Evolutionary conservation across 2,113 vertebrate genomes (phyloP).

Genomic region (Stigmatopora argus): DNA sequence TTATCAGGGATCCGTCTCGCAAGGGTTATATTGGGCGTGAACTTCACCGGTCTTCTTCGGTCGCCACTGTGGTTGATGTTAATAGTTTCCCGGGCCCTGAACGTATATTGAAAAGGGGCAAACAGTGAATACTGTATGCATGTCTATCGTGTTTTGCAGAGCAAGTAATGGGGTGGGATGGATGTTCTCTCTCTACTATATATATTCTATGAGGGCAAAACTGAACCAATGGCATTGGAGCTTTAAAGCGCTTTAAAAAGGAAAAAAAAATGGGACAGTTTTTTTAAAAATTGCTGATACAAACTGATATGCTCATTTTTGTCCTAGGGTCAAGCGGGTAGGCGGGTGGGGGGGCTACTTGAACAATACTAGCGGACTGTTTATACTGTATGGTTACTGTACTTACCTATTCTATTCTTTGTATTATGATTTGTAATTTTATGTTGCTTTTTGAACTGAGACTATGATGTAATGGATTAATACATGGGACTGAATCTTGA

Average conservation of each 20-base stretch:
- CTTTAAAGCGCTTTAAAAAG: constrained; percentile 56
- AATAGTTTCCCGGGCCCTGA: constrained; percentile 59
- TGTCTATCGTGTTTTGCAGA: constrained; percentile 67
- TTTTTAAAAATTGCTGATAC: constrained; percentile 57
- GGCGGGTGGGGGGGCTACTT: constrained; percentile 36
- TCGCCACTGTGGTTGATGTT: constrained; percentile 55
- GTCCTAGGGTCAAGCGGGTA: constrained; percentile 56
- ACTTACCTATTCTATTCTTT: constrained; percentile 70
- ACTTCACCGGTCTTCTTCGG: constrained; percentile 32
- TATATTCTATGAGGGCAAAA: constrained; percentile 60
- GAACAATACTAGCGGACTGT: constrained; percentile 58
- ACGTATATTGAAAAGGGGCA: constrained; percentile 48
- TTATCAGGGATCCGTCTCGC: constrained; percentile 57
- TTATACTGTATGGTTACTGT: constrained; percentile 66
- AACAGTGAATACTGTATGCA: constrained; percentile 64
- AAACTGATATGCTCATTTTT: constrained; percentile 67
- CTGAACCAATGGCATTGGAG: constrained; percentile 55
- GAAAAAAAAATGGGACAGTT: constrained; percentile 35
- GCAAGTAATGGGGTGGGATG: constrained; percentile 47
- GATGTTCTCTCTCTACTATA: constrained; percentile 48
- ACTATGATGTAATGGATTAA: constrained; percentile 69
- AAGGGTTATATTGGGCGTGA: constrained; percentile 22
- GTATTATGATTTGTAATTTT: constrained; percentile 72
- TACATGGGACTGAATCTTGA: constrained; percentile 69
- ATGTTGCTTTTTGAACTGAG: constrained; percentile 69